Percentiles rank a stretch among this genome's conserved stretches.
Evolutionary conservation across 2,113 vertebrate species (phyloP).

Genomic region (Lepus timidus): DNA sequence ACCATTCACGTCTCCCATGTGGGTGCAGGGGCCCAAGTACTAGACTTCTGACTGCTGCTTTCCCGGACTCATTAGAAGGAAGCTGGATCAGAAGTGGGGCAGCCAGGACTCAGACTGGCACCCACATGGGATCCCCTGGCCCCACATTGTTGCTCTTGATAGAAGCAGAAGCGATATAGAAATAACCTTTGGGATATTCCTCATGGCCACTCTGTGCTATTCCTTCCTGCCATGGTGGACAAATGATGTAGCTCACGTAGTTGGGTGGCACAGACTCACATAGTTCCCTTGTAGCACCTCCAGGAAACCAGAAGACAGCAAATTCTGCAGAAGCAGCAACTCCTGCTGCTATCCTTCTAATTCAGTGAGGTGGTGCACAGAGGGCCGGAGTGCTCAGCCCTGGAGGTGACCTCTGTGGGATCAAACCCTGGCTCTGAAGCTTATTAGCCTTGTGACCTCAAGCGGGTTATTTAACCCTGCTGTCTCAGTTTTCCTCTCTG

Average conservation of each 20-base stretch:
- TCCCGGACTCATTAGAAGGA: too few species aligned
- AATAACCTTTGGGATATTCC: constrained; percentile 1
- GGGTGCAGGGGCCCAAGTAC: too few species aligned
- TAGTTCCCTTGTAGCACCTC: background rate
- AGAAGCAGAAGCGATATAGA: background rate
- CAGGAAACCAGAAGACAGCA: background rate
- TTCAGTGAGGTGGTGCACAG: background rate
- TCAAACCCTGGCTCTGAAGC: background rate
- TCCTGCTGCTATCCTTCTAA: accelerated
- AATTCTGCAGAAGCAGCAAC: background rate
- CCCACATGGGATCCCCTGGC: too few species aligned
- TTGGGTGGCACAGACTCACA: background rate
- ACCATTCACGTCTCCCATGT: too few species aligned
- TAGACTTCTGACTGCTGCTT: too few species aligned
- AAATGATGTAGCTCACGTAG: background rate
- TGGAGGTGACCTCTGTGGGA: background rate
- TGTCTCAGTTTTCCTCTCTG: background rate
- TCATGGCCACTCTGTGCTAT: background rate
- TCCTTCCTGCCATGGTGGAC: background rate
- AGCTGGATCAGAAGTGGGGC: too few species aligned
- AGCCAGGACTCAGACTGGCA: too few species aligned
- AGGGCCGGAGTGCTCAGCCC: background rate
- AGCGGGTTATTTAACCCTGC: background rate
- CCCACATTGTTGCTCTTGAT: background rate
- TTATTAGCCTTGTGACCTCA: background rate